Evolutionary conservation across 2,888 invertebrate genomes (phyloP), one percentile per base, ranked within the genome.

Genomic region (Leptopilina myrica): DNA sequence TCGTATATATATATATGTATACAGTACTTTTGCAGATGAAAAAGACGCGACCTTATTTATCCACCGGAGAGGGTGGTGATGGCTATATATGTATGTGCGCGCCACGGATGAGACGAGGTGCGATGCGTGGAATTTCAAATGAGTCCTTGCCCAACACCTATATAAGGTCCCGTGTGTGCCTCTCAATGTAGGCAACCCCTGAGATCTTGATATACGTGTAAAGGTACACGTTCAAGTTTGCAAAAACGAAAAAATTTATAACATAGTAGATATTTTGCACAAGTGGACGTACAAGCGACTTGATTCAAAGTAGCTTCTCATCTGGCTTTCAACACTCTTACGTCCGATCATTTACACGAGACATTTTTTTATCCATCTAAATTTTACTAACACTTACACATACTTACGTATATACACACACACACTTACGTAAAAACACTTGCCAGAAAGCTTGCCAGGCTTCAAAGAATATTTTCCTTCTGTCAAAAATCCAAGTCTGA

Each of bases 31-130:
- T 4, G 66, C 46, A 73, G 56, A 73, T 73, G 73, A 56, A 73
- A 73, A 73, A 56, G 73, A 73, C 73, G 73, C 73, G 73, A 73
- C 73, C 73, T 73, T 73, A 73, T 73, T 56, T 56, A 73, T 73
- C 56, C 56, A n/a, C 64, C 9, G 9, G 4, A 8, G 49, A 64
- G 64, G 64, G 64, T 64, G 64, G 33, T 7, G 40, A 73, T 53
- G 73, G 26, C 15, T 20, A 62, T 20, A 62, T 20, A 62, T 59
- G 15, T 33, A 4, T 59, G 59, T 15, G n/a, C 59, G 59, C 59
- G n/a, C 59, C 59, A 59, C 59, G 20, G 46, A 15, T 49, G 20
- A 67, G 49, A 49, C 67, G 67, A 67, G 49, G 46, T 46, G 49
- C 49, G 67, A 69, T 46, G 67, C 67, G 26, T 69, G 15, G 49